Evolutionary conservation across 2,888 invertebrate species (phyloP).

Genomic region (Drosophila seclusa): DNA sequence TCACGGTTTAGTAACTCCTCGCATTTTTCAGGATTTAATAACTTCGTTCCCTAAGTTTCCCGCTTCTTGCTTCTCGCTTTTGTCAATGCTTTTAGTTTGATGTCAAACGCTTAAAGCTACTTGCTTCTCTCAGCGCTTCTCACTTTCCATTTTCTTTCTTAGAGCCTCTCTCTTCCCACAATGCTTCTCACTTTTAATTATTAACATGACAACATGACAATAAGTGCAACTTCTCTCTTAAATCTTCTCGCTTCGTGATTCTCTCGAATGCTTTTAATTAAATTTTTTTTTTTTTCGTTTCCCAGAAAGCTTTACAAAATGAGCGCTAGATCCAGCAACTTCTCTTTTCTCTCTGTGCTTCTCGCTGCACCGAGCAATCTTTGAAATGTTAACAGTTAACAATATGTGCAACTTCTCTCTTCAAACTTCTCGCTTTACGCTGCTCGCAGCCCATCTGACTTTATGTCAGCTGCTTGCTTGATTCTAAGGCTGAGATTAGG

Average conservation of each 20-base stretch:
- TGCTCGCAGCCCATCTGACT: background rate
- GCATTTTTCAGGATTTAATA: background rate
- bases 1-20: too few relatives aligned
- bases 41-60: background rate
- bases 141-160: too few relatives aligned
- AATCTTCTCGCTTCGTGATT: background rate
- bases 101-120: too few relatives aligned
- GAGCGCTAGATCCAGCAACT: background rate
- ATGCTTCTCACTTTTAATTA: too few relatives aligned
- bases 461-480: background rate
- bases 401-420: background rate
- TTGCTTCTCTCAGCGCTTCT: too few relatives aligned
- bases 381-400: too few relatives aligned
- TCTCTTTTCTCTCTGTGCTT: background rate
- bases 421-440: background rate
- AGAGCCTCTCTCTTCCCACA: too few relatives aligned
- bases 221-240: too few relatives aligned
- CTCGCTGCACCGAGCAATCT: background rate
- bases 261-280: background rate
- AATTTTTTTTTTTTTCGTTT: background rate
- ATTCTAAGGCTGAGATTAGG: background rate
- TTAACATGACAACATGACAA: too few relatives aligned
- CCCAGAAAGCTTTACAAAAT: background rate
- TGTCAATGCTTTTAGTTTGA: too few relatives aligned
- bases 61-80: too few relatives aligned